Evolutionary conservation across 2,797 vertebrate species (phyloP), one percentile per base, ranked within the genome.

Genomic region (Gorsachius magnificus): DNA sequence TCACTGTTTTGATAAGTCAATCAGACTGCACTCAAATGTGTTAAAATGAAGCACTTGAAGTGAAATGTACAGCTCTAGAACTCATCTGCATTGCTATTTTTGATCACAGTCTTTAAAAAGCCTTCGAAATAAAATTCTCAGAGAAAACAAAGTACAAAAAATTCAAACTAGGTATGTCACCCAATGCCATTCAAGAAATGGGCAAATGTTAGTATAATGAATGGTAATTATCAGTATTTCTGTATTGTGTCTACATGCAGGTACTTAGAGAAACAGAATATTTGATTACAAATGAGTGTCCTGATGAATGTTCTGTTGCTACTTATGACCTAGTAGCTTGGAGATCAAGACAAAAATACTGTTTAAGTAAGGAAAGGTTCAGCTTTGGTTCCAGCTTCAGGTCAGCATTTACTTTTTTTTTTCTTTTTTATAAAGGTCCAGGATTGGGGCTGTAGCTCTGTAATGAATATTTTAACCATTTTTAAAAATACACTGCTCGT

Each of bases 21-120:
- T 96, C 95, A 96, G 68, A 38, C 26, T 35, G 46, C 79, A 77
- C 77, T 93, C 53, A 87, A 84, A 87, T 83, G 43, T 87, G 80
- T 60, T 94, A 71, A 95, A 97, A 83, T 89, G 56, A 96, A 90
- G 77, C 54, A 76, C 89, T 93, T 94, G 79, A 95, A 94, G 70
- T 79, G 46, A 84, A 92, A 95, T 94, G 92, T 93, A 58, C 38
- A 65, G 71, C 58, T 96, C 63, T 83, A 66, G 53, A 87, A 92
- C 66, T 87, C 58, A 86, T 92, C 86, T 79, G 31, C 65, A 57
- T 92, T 92, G 35, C 33, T 36, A 46, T 70, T 80, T 95, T 95
- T 92, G 85, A 85, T 83, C 56, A 38, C 56, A 90, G 54, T 84
- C 54, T 71, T 93, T 92, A 84, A 85, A 93, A 79, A 92, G 41